Percentiles rank a stretch among this genome's conserved stretches.
Conservation (phyloP, 2,113 vertebrate species). For the Periophthalmodon schlosseri region DNA sequence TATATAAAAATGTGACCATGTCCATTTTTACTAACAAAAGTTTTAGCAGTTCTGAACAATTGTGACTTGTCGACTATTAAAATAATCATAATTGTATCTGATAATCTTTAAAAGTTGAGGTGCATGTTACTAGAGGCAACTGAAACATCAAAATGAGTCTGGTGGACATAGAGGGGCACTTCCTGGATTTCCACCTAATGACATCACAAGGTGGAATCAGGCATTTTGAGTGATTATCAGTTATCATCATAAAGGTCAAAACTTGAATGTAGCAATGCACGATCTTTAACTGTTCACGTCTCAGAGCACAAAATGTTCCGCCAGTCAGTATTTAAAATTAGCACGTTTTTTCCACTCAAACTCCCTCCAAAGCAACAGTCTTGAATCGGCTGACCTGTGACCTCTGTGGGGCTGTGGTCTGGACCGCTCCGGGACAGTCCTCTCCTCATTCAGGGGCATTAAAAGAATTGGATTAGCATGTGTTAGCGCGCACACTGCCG, state of each 20-base stretch:
- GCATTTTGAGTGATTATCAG: no score
- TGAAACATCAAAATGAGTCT: no score
- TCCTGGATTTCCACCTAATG: no score
- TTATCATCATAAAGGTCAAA: not conserved
- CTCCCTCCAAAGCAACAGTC: slow-evolving; percentile 33
- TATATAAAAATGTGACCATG: no score
- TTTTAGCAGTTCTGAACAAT: no score
- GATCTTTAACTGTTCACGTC: not conserved
- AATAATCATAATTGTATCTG: no score
- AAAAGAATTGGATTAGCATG: slow-evolving; percentile 67
- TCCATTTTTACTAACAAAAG: no score
- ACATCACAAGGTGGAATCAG: no score
- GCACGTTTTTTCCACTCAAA: not conserved
- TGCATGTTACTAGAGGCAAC: no score
- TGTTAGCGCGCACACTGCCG: slow-evolving; percentile 58
- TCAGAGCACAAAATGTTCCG: not conserved
- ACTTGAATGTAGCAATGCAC: not conserved
- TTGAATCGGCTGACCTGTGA: slow-evolving; percentile 25
- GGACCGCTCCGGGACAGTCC: slow-evolving; percentile 18
- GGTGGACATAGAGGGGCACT: no score
- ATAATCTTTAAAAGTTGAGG: no score
- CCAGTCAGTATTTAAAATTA: not conserved
- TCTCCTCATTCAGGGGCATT: slow-evolving; percentile 42
- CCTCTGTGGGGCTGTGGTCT: slow-evolving; percentile 12
- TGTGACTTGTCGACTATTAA: no score